These are phyloP conservation scores for Piscicola geometra DNA, from an alignment of 2,888 invertebrate species.

Conservation along the genomic window DNA sequence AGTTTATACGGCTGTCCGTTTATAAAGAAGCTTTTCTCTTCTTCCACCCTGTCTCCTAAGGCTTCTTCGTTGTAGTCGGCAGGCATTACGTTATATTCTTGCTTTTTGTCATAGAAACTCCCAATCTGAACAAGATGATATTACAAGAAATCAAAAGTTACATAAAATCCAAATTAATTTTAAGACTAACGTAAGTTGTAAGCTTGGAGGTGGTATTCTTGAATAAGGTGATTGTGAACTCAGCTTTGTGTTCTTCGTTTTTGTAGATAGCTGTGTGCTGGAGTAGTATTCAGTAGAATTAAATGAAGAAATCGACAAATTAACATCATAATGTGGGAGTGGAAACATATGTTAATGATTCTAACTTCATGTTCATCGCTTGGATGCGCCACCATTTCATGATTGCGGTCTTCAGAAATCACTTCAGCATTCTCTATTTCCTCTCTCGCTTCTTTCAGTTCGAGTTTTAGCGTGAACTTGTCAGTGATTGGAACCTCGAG, in stretches of 20 bases:
- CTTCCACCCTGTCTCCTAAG: background rate
- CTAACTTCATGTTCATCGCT: background rate
- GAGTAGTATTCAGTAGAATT: background rate
- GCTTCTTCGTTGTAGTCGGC: background rate
- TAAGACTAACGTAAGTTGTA: too few species aligned
- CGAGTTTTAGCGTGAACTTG: background rate
- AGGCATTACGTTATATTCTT: background rate
- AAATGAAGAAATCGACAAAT: background rate
- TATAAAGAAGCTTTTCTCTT: background rate
- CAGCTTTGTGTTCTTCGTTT: background rate
- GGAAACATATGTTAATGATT: background rate
- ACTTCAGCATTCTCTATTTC: background rate
- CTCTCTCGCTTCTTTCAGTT: background rate
- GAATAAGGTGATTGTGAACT: background rate
- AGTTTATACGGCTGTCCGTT: background rate
- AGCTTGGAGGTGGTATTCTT: too few species aligned
- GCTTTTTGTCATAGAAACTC: background rate
- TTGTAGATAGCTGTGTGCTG: background rate
- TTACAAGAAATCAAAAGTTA: too few species aligned
- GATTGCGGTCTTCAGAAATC: background rate
- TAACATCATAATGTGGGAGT: background rate
- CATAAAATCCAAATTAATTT: too few species aligned
- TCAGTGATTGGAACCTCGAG: background rate
- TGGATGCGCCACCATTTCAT: background rate
- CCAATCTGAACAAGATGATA: background rate